Conservation (phyloP, 1,140 invertebrate species). For the Pantala flavescens region DNA sequence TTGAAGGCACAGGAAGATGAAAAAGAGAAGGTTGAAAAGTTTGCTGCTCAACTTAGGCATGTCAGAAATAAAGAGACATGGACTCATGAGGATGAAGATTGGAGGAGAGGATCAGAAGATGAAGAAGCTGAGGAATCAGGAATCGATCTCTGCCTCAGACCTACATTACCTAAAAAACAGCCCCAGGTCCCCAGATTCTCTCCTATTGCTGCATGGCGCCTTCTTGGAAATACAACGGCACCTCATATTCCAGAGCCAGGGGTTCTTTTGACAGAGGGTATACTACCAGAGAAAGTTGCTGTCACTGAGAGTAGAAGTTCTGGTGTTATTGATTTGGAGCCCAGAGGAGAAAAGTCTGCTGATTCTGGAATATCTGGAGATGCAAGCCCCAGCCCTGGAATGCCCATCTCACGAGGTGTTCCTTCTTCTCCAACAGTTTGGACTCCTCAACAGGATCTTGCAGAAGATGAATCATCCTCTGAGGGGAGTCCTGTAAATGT, state of each 20-base stretch:
- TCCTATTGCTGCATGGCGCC: conserved; percentile 68
- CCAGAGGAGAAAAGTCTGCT: conserved; percentile 50
- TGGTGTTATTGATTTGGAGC: conserved; percentile 34
- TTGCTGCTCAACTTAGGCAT: conserved; percentile 22
- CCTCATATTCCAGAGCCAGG: conserved; percentile 14
- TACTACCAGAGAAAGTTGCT: conserved; percentile 20
- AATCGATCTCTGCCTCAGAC: conserved; percentile 58
- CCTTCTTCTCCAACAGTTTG: neutral
- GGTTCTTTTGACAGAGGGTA: neutral
- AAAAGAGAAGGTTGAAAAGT: conserved; percentile 37
- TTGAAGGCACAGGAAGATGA: conserved; percentile 19
- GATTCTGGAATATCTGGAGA: conserved; percentile 73
- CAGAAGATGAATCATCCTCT: conserved; percentile 50
- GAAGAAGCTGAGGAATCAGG: conserved; percentile 30
- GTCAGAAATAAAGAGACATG: neutral
- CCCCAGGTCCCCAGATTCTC: conserved; percentile 65
- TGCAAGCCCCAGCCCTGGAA: conserved; percentile 37
- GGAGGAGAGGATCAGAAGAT: neutral
- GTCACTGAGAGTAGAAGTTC: conserved; percentile 41
- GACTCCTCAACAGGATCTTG: conserved; percentile 11
- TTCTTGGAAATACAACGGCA: conserved; percentile 43
- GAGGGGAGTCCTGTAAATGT: conserved; percentile 40
- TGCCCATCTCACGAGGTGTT: neutral
- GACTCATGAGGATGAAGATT: neutral
- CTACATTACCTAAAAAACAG: conserved; percentile 65